phyloP scores from a whole-genome alignment of 2,113 vertebrate genomes.

The Silurus meridionalis region DNA sequence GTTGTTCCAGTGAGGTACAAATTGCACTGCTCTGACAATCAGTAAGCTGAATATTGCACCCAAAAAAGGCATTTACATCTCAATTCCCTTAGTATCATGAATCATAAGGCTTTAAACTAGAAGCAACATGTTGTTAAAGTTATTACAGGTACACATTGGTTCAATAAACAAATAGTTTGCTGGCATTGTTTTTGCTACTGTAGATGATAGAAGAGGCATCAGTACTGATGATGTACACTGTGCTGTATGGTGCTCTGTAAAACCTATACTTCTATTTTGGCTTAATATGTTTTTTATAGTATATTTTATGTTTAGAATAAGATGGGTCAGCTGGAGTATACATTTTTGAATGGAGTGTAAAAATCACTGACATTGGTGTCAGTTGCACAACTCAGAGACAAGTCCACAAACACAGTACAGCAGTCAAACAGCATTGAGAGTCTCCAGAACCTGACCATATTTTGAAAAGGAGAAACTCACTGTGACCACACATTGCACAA shows the following conservation, averaged over 20 bases:
- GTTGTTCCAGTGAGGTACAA: conserved; percentile 12
- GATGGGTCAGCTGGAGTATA: background rate
- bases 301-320: background rate
- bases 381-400: background rate
- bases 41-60: conserved; percentile 1
- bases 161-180: background rate
- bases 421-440: background rate
- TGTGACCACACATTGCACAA: background rate
- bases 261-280: too few species aligned
- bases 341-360: background rate
- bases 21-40: conserved; percentile 22
- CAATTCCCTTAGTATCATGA: background rate
- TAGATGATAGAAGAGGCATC: background rate
- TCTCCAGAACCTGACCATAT: background rate
- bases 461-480: background rate
- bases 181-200: background rate
- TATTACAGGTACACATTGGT: background rate
- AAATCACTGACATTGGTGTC: background rate
- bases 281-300: too few species aligned
- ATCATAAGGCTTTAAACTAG: background rate
- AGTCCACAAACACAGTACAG: background rate
- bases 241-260: background rate
- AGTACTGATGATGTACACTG: background rate
- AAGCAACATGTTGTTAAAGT: background rate
- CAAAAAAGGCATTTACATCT: background rate